These are phyloP conservation scores for Cyprinus carpio DNA, from an alignment of 2,113 vertebrate species.

Conservation along the genomic window DNA sequence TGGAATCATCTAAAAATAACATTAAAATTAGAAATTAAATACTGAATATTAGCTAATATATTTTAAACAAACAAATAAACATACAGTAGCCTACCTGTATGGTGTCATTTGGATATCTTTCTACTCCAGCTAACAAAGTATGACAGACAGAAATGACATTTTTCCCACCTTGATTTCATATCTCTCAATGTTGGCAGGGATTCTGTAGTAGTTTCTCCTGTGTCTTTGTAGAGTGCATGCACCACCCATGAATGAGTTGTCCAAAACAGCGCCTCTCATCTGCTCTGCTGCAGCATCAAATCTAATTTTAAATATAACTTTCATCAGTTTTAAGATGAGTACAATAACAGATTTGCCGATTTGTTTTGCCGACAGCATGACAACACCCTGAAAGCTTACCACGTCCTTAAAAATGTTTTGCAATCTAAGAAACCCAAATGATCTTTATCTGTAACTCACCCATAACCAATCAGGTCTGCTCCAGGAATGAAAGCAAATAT, in stretches of 20 bases:
- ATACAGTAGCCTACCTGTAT: too few species aligned
- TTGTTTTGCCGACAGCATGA: background rate
- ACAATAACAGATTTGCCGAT: background rate
- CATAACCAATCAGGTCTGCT: slow-evolving; percentile 77
- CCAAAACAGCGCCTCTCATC: slow-evolving; percentile 80
- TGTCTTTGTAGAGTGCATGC: slow-evolving; percentile 75
- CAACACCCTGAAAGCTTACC: background rate
- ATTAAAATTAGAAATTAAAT: background rate
- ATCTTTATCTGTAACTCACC: slow-evolving; percentile 74
- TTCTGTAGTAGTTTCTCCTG: slow-evolving; percentile 74
- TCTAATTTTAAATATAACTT: slow-evolving; percentile 64
- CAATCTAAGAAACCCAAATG: background rate
- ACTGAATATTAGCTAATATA: background rate
- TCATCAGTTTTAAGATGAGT: background rate
- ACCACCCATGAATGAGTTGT: slow-evolving; percentile 84
- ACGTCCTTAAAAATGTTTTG: background rate
- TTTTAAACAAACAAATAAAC: background rate
- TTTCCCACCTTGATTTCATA: slow-evolving; percentile 83
- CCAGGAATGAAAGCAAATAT: slow-evolving; percentile 70
- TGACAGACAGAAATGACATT: background rate
- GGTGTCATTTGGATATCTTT: background rate
- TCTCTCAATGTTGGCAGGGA: slow-evolving; percentile 82
- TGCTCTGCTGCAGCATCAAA: slow-evolving; percentile 83
- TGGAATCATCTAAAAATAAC: background rate
- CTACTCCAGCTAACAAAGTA: background rate